Base-by-base conservation (phyloP, 2,797 vertebrate species). In the Alectoris magna region DNA sequence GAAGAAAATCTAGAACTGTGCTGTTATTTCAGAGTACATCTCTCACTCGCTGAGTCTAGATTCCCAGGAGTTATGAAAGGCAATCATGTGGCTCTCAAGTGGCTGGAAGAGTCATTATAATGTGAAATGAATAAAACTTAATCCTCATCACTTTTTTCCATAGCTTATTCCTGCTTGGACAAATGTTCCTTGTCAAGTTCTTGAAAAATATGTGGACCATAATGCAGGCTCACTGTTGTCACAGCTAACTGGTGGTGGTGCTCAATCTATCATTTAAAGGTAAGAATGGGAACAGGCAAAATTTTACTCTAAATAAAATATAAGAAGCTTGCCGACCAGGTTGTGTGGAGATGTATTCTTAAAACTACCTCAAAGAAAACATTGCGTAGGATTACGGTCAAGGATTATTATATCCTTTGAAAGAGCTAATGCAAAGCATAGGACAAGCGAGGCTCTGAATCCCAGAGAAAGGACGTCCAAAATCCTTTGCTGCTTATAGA, bases 81-180 rank as follows among this genome's bases (percentile, higher is more conserved):
- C 89, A 96, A 87, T 94, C 91, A 93, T 88, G 78, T 43, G 0
- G 41, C 71, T 92, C 87, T 92, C 82, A 74, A 93, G 87, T 90
- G 92, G 94, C 87, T 93, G 78, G 87, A 93, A 93, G 90, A 83
- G 78, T 89, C 85, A 85, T 94, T 96, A 85, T 62, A 94, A 92
- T 77, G 87, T 85, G 80, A 96, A 96, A 91, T 80, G 91, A 85
- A 95, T 69, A 93, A 95, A 94, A 93, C 82, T 80, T 93, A 91
- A 91, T 94, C 84, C 78, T 53, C 17, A 9, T 86, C 77, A 88
- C 82, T 87, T 88, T 93, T 85, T 89, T 87, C 72, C 82, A 89
- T 66, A 60, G 68, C 43, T 76, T 92, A 91, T 71, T 49, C 56
- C 66, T 89, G 62, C 41, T 79, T 85, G 82, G 92, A 94, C 75